phyloP scores from a whole-genome alignment of 1,140 invertebrate species.

The Drosophila bipectinata region DNA sequence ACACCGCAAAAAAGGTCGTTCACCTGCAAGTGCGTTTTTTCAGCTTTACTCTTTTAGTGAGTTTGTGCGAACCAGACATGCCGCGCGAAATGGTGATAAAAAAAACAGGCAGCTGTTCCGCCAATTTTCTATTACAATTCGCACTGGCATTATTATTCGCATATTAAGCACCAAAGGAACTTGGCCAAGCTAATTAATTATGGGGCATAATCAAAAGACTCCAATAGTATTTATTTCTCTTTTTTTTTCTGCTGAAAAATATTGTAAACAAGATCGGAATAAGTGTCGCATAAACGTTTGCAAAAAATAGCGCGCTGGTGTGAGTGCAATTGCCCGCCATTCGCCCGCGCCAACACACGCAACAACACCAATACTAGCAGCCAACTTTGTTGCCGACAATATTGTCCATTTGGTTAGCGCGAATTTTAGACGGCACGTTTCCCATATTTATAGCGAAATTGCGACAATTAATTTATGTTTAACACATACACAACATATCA shows the following conservation, averaged over 20 bases:
- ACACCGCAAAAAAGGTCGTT: conserved; percentile 80
- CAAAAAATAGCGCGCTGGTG: conserved; percentile 10
- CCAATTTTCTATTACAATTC: background rate
- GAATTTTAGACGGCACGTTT: conserved; percentile 35
- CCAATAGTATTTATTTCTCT: too few species aligned
- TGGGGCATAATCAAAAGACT: too few species aligned
- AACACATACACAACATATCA: conserved; percentile 37
- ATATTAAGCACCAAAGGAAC: background rate
- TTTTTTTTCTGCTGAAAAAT: too few species aligned
- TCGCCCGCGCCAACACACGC: conserved; percentile 60
- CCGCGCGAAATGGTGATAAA: background rate
- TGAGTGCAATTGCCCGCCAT: conserved; percentile 57
- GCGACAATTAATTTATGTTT: conserved; percentile 57
- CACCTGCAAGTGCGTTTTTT: conserved; percentile 69
- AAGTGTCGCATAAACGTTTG: conserved; percentile 40
- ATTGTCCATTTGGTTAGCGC: conserved; percentile 44
- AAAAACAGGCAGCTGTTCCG: background rate
- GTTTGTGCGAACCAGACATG: conserved; percentile 30
- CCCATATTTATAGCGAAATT: conserved; percentile 39
- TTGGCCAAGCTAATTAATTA: background rate
- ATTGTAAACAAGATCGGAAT: background rate
- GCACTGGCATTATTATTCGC: background rate
- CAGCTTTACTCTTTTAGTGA: conserved; percentile 33
- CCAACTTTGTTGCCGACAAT: conserved; percentile 30
- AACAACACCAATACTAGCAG: conserved; percentile 34